A percentile compares a stretch with the other conserved stretches of the same genome.
These are phyloP conservation scores for Doryteuthis pealeii DNA, from an alignment of 1,140 invertebrate species.

Conservation along the genomic window DNA sequence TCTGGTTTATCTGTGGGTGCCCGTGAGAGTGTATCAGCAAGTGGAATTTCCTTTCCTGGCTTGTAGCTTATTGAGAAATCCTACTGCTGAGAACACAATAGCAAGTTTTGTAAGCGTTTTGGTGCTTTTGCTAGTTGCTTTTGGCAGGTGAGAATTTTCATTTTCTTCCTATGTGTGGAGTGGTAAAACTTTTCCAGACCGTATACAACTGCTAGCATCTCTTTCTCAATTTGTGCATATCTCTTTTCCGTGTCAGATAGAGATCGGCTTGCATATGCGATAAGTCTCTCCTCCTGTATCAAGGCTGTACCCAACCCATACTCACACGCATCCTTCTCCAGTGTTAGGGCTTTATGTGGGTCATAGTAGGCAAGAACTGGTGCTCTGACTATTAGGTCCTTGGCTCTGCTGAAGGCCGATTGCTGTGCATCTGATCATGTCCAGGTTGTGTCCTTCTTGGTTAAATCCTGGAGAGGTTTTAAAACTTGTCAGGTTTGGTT, in stretches of 20 bases:
- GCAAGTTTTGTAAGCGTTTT: constrained; percentile 25
- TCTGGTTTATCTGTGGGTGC: constrained; percentile 10
- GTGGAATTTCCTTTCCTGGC: constrained; percentile 12
- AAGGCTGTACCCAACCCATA: constrained; percentile 55
- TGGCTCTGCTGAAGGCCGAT: neutral
- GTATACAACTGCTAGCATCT: constrained; percentile 50
- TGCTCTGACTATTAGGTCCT: neutral
- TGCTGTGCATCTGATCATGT: too few species aligned
- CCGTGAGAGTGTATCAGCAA: constrained; percentile 13
- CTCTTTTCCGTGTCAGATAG: constrained; percentile 48
- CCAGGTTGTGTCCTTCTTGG: neutral
- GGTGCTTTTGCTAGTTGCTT: constrained; percentile 22
- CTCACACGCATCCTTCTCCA: constrained; percentile 55
- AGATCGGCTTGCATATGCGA: constrained; percentile 52
- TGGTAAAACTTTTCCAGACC: constrained; percentile 7
- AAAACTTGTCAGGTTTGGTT: constrained; percentile 18
- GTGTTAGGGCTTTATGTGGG: constrained; percentile 12
- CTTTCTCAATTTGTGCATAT: constrained; percentile 63
- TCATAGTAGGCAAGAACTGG: neutral
- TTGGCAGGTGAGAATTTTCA: constrained; percentile 15
- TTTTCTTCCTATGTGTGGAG: constrained; percentile 26
- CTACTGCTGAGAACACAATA: constrained; percentile 25
- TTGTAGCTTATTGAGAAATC: constrained; percentile 21
- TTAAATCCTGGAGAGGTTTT: neutral
- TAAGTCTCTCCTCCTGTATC: constrained; percentile 52